These are phyloP conservation scores for Crotalus tigris DNA, from an alignment of 2,113 vertebrate species.

Conservation along the genomic window DNA sequence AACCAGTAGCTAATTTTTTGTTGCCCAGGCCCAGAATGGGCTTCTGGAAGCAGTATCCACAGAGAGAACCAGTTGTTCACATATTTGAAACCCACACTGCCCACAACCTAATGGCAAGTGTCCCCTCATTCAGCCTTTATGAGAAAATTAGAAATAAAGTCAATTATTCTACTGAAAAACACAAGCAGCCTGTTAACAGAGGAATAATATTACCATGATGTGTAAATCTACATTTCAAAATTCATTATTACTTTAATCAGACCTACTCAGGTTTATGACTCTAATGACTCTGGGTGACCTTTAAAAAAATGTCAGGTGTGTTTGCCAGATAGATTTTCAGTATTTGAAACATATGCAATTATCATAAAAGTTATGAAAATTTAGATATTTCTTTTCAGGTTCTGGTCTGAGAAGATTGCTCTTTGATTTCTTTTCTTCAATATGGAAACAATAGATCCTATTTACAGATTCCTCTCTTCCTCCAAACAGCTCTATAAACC, in stretches of 20 bases:
- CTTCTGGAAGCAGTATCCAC: no score
- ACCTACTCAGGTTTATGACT: conserved; percentile 32
- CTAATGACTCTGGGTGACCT: conserved; percentile 40
- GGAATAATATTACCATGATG: conserved; percentile 30
- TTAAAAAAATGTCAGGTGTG: conserved; percentile 49
- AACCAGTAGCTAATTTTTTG: no score
- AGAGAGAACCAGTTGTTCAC: no score
- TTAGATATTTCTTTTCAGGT: conserved; percentile 23
- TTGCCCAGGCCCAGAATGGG: no score
- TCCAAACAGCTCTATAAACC: not conserved
- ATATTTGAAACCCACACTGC: no score
- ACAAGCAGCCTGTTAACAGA: conserved; percentile 5
- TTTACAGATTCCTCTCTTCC: not conserved
- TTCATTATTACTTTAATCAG: conserved; percentile 48
- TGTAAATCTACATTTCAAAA: conserved; percentile 31
- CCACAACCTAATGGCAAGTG: not conserved
- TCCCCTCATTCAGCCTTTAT: conserved; percentile 27
- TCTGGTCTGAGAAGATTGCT: conserved; percentile 6
- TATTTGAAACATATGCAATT: conserved; percentile 40
- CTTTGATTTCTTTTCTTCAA: conserved; percentile 27
- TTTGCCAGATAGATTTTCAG: conserved; percentile 42
- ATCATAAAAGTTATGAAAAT: conserved; percentile 37
- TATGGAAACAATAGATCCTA: not conserved
- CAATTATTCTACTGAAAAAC: not conserved
- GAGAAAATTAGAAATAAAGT: conserved; percentile 19